A percentile compares a stretch with the other conserved stretches of the same genome.
phyloP scores from a whole-genome alignment of 2,888 invertebrate species.

The Crematogaster levior region DNA sequence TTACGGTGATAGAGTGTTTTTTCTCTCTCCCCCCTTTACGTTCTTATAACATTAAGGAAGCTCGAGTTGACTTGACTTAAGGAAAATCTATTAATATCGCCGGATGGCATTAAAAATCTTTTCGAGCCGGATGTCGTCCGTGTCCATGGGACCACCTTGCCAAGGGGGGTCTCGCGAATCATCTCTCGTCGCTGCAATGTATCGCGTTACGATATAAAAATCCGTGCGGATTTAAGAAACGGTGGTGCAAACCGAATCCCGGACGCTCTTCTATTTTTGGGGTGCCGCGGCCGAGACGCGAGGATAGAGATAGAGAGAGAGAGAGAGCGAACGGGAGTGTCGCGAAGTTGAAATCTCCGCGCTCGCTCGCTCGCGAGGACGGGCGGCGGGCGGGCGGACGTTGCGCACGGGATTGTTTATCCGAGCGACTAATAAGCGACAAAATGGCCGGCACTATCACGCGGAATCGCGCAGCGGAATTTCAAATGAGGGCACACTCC shows the following conservation, averaged over 20 bases:
- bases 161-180: neutral
- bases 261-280: constrained; percentile 68
- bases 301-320: neutral
- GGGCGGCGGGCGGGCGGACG: constrained; percentile 61
- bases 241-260: neutral
- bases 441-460: constrained; percentile 78
- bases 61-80: neutral
- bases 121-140: neutral
- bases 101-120: neutral
- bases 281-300: constrained; percentile 33
- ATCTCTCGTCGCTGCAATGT: neutral
- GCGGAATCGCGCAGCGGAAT: constrained; percentile 56
- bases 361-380: constrained; percentile 70
- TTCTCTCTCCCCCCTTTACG: neutral
- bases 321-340: constrained; percentile 29
- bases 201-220: constrained; percentile 31
- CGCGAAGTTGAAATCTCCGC: constrained; percentile 75
- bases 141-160: neutral
- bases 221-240: constrained; percentile 24
- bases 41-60: neutral
- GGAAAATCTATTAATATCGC: neutral
- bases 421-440: constrained; percentile 77
- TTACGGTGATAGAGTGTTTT: neutral
- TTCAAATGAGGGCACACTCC: constrained; percentile 7
- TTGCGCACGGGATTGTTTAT: constrained; percentile 81